Base-by-base conservation (phyloP, 2,888 invertebrate genomes). In the Dryobota labecula region DNA sequence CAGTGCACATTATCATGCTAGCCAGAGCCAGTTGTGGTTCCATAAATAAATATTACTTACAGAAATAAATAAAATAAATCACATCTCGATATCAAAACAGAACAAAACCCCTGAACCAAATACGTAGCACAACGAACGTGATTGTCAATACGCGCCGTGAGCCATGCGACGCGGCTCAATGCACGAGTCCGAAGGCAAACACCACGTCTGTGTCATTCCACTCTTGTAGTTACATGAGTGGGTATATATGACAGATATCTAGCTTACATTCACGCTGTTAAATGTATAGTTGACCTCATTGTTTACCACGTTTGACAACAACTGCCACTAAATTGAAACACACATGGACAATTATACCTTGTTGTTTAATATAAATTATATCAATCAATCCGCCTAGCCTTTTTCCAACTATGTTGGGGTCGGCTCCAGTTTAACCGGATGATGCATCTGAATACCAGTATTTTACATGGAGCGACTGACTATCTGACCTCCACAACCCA, bases 111-210 rank as follows among this genome's bases (percentile, higher is more conserved):
- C 24, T 38, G 66, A 51, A 57, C n/a, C n/a, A 53, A 57, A 58
- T 47, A 33, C 65, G 2, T 1, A n/a, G 13, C 53, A 41, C 13
- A 60, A 57, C 64, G n/a, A 43, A 43, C 15, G 27, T 61, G 56
- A 56, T n/a, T 61, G 76, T 74, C 68, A 74, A 75, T 69, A 75
- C 36, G 56, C 51, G 38, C 33, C 30, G 36, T 58, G 77, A 64
- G 67, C 68, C 62, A 45, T 2, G 13, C 24, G 33, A 18, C 62
- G 33, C 73, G 56, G 54, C 58, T 54, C 51, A 24, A 20, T 65
- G 72, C 64, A 76, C 63, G 73, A 41, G 49, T 67, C 41, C 45
- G n/a, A 33, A 41, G 27, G 66, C 64, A 82, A 82, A 82, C 54
- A 76, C 27, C 56, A 24, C 38, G 38, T 30, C 36, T 49, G 60